A percentile compares a stretch with the other conserved stretches of the same genome.
These are phyloP conservation scores for Smutsia gigantea DNA, from an alignment of 2,797 vertebrate genomes.

Conservation along the genomic window DNA sequence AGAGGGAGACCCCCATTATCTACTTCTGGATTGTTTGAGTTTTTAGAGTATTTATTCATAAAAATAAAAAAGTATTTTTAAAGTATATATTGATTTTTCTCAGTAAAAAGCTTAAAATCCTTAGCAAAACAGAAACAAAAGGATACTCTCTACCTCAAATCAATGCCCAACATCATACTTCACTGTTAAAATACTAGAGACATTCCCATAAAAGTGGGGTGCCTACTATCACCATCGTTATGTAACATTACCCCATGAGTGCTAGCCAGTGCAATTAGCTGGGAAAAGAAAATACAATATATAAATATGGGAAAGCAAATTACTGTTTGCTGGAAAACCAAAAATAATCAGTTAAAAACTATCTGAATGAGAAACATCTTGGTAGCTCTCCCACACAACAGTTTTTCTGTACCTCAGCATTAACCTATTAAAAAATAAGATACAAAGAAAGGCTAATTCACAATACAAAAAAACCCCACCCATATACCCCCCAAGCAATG, in stretches of 20 bases:
- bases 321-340: not conserved
- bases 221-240: not conserved
- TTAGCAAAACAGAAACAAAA: not conserved
- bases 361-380: not conserved
- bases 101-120: not conserved
- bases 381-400: not conserved
- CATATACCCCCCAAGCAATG: not conserved
- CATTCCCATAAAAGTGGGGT: not conserved
- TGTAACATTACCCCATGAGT: fast-evolving
- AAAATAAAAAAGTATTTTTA: not conserved
- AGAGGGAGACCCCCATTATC: not conserved
- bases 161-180: not conserved
- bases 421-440: not conserved
- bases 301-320: not conserved
- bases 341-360: not conserved
- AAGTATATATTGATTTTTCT: not conserved
- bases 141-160: not conserved
- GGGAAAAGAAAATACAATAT: not conserved
- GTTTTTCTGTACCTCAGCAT: not conserved
- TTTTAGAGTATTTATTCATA: not conserved
- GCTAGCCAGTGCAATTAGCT: not conserved
- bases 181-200: not conserved
- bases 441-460: not conserved
- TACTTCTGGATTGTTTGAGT: not conserved
- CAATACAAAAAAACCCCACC: not conserved